Percentiles rank a stretch among this genome's conserved stretches.
These are phyloP conservation scores for Menidia menidia DNA, from an alignment of 2,797 vertebrate species.

Conservation along the genomic window DNA sequence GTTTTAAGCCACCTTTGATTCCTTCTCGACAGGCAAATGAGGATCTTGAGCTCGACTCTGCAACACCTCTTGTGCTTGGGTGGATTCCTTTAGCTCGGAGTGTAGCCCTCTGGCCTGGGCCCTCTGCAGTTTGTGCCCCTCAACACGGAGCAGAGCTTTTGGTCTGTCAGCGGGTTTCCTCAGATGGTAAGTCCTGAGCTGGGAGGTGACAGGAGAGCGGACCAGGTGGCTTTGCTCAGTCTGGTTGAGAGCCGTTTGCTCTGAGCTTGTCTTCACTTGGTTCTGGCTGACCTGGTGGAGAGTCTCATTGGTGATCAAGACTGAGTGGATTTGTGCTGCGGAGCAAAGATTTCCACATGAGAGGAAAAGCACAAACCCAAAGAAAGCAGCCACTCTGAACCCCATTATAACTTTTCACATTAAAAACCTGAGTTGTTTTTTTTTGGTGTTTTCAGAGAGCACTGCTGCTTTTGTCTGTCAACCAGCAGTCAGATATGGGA, in stretches of 20 bases:
- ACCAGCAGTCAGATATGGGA: conserved; percentile 23
- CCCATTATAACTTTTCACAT: conserved; percentile 51
- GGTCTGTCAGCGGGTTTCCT: conserved; percentile 8
- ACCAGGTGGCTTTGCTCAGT: neutral
- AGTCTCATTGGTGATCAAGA: conserved; percentile 22
- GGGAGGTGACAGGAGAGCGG: conserved; percentile 18
- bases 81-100: neutral
- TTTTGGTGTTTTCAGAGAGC: conserved; percentile 22
- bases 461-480: conserved; percentile 13
- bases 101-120: neutral
- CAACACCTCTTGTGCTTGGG: neutral
- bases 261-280: neutral
- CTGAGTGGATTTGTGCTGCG: conserved; percentile 6
- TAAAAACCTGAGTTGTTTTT: conserved; percentile 12
- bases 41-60: conserved; percentile 21
- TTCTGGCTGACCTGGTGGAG: conserved; percentile 8
- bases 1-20: conserved; percentile 44
- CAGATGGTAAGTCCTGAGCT: conserved; percentile 50
- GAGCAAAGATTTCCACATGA: conserved; percentile 6
- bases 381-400: conserved; percentile 29
- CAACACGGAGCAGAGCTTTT: neutral
- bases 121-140: neutral
- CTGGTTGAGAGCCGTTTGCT: neutral
- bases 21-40: conserved; percentile 23
- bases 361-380: conserved; percentile 49